Conservation (phyloP, 1,140 invertebrate genomes). For the Zophobas atratus region DNA sequence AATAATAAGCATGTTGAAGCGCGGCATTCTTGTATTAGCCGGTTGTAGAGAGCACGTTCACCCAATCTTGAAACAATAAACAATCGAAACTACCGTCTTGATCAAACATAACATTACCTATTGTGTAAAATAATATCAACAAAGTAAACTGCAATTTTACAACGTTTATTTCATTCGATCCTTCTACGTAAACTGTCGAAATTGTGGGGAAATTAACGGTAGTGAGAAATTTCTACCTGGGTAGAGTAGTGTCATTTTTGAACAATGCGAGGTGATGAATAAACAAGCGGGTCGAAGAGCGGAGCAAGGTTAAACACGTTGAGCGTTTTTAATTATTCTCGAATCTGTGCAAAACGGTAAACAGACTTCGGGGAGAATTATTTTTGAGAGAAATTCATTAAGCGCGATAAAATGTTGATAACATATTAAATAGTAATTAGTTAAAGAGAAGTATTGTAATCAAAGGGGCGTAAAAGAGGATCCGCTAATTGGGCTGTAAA, state of each 20-base stretch:
- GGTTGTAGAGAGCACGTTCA: constrained; percentile 31
- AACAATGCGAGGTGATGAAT: constrained; percentile 33
- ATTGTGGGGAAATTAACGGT: constrained; percentile 14
- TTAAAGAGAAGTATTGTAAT: constrained; percentile 7
- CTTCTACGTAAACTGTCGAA: constrained; percentile 11
- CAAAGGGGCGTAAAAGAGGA: not conserved
- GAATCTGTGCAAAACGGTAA: constrained; percentile 8
- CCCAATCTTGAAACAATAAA: constrained; percentile 47
- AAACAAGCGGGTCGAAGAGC: constrained; percentile 24
- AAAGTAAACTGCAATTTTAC: constrained; percentile 41
- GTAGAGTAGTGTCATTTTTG: constrained; percentile 30
- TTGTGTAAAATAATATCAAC: constrained; percentile 50
- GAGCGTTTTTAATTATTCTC: constrained; percentile 27
- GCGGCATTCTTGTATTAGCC: constrained; percentile 12
- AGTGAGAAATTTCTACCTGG: constrained; percentile 17
- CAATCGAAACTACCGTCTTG: constrained; percentile 45
- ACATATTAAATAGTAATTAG: constrained; percentile 1
- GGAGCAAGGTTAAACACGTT: constrained; percentile 29
- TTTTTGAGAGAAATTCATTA: constrained; percentile 17
- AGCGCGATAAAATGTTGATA: constrained; percentile 7
- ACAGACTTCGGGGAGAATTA: constrained; percentile 1
- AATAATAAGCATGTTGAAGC: constrained; percentile 26
- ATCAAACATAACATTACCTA: constrained; percentile 47
- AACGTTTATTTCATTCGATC: constrained; percentile 44
- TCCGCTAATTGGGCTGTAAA: constrained; percentile 31